These are phyloP conservation scores for Parazoanthus darwini DNA, from an alignment of 92 coral and sea anemone species.

Conservation along the genomic window DNA sequence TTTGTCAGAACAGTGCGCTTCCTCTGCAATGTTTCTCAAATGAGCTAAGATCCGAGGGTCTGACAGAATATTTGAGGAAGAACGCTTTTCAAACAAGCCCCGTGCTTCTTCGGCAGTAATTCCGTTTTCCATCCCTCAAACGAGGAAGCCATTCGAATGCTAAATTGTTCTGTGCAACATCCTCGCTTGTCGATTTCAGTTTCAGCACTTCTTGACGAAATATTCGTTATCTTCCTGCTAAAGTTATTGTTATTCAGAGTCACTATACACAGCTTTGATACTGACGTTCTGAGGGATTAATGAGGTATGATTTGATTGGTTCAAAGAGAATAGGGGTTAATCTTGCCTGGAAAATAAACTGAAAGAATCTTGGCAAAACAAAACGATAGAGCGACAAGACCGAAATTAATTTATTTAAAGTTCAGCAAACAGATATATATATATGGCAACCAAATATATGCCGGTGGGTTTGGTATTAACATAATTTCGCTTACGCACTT, in stretches of 20 bases:
- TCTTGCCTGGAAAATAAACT: slow-evolving; percentile 18
- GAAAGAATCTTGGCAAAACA: slow-evolving; percentile 23
- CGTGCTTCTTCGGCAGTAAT: slow-evolving; percentile 62
- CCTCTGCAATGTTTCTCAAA: slow-evolving; percentile 96
- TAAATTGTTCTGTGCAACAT: slow-evolving; percentile 18
- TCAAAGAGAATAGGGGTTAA: slow-evolving; percentile 11
- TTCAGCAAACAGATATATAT: slow-evolving; percentile 19
- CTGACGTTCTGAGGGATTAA: slow-evolving; percentile 42
- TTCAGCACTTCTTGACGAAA: slow-evolving; percentile 3
- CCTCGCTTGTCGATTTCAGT: slow-evolving; percentile 19
- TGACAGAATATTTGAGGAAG: slow-evolving; percentile 89
- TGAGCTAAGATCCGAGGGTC: slow-evolving; percentile 96
- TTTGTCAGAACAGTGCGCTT: slow-evolving; percentile 84
- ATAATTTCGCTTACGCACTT: background rate
- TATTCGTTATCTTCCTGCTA: background rate
- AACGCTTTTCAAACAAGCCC: slow-evolving; percentile 91
- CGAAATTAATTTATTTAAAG: slow-evolving; percentile 17
- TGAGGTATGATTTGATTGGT: slow-evolving; percentile 22
- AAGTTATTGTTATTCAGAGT: slow-evolving; percentile 33
- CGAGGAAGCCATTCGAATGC: slow-evolving; percentile 39
- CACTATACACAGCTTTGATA: slow-evolving; percentile 7
- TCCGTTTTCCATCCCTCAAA: slow-evolving; percentile 73
- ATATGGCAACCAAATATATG: slow-evolving; percentile 2
- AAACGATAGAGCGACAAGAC: slow-evolving; percentile 9
- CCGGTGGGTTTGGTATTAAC: background rate